Percentiles rank a stretch among this genome's conserved stretches.
These are phyloP conservation scores for Crypturellus undulatus DNA, from an alignment of 2,113 vertebrate species.

Conservation along the genomic window DNA sequence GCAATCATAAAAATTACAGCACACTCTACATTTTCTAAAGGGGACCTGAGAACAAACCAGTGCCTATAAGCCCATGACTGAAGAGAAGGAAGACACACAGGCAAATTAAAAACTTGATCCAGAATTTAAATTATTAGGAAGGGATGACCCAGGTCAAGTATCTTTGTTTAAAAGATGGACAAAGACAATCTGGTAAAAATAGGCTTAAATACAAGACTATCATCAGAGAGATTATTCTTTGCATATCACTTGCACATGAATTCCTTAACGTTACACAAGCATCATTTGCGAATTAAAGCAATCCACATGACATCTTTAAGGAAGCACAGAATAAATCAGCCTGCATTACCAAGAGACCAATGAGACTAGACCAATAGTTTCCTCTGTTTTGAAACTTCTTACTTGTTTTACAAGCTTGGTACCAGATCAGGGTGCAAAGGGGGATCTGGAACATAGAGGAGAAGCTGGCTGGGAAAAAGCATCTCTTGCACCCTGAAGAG, in stretches of 20 bases:
- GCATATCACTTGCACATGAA: background rate
- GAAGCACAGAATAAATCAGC: background rate
- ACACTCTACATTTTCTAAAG: background rate
- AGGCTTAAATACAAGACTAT: background rate
- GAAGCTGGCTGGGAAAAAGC: background rate
- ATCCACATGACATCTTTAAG: background rate
- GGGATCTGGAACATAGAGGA: background rate
- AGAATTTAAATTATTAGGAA: background rate
- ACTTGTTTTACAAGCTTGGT: background rate
- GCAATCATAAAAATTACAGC: background rate
- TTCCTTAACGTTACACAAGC: background rate
- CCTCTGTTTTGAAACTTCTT: background rate
- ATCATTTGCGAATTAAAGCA: background rate
- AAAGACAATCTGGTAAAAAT: background rate
- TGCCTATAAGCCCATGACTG: background rate
- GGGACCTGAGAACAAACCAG: background rate
- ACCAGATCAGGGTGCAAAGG: background rate
- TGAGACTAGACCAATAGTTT: background rate
- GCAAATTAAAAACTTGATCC: background rate
- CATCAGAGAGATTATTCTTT: accelerated
- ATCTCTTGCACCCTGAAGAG: background rate
- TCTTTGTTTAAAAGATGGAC: background rate
- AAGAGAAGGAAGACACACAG: background rate
- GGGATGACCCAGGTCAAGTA: background rate
- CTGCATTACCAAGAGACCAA: background rate